Base-by-base conservation (phyloP, 1,140 invertebrate species). In the Leptestheria dahalacensis region DNA sequence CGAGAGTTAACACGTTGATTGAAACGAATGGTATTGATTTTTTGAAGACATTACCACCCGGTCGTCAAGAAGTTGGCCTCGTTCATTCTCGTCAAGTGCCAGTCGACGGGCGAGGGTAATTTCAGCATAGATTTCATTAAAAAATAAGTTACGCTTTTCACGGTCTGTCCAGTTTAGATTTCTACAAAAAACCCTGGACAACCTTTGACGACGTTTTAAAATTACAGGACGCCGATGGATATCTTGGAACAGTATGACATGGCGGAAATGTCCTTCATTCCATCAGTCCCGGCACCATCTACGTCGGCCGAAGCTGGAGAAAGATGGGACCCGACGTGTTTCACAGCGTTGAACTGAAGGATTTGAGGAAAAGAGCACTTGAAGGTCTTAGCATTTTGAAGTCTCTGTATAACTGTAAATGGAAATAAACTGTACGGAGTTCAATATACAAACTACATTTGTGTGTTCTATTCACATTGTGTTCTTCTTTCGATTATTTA, bases 1-100 rank as follows among this genome's bases (percentile, higher is more conserved):
- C n/a, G n/a, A n/a, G n/a, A n/a, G n/a, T n/a, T n/a, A n/a, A n/a
- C n/a, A n/a, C n/a, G n/a, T n/a, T n/a, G n/a, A n/a, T n/a, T n/a
- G 91, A 1, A 89, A 83, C 77, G 93, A 97, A 74, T 71, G 91
- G 9, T 57, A 62, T 25, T 56, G 26, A 57, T 52, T 41, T 48
- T 18, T 75, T n/a, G n/a, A 65, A 72, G 75, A 6, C 86, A 88
- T 74, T 86, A 86, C 72, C 86, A 89, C 72, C 82, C 82, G 47
- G 74, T 75, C 29, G 81, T 85, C 1, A 68, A 77, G 47, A 77
- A 76, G 64, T 71, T 82, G 63, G 78, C 82, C 10, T 71, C 68
- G 59, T 74, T 82, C 70, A 77, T 85, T 64, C 75, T 78, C 2
- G 74, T 66, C 63, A 73, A 77, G 48, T 74, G 78, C 10, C 75